Conservation (phyloP, 64 coral and sea anemone genomes). For the Acropora tenuis region DNA sequence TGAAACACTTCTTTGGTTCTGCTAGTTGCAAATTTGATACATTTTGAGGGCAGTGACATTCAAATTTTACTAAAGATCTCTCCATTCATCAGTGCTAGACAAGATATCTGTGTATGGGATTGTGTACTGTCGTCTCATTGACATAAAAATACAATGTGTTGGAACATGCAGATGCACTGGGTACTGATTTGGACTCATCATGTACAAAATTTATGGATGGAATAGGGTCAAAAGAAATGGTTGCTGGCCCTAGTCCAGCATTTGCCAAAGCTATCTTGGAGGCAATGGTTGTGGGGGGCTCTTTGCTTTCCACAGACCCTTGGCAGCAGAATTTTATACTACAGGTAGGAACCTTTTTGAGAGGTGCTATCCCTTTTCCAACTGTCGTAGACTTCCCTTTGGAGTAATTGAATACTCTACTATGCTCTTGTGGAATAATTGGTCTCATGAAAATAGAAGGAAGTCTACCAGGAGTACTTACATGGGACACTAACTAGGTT, state of each 20-base stretch:
- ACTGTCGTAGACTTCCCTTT: conserved; percentile 47
- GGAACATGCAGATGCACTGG: conserved; percentile 31
- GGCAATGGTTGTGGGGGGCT: conserved; percentile 60
- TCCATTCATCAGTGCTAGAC: conserved; percentile 53
- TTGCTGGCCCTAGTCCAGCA: conserved; percentile 51
- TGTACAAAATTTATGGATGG: conserved; percentile 26
- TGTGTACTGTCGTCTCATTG: conserved; percentile 17
- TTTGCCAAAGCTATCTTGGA: conserved; percentile 44
- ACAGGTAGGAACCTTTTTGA: conserved; percentile 69
- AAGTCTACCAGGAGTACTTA: conserved; percentile 40
- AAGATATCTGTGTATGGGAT: conserved; percentile 34
- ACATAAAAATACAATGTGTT: conserved; percentile 45
- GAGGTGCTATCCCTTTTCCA: conserved; percentile 56
- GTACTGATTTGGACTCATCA: conserved; percentile 41
- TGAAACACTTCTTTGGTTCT: too few species aligned
- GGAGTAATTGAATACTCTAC: conserved; percentile 49
- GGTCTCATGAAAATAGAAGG: background rate
- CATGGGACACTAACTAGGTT: conserved; percentile 31
- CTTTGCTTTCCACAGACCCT: conserved; percentile 38
- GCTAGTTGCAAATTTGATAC: too few species aligned
- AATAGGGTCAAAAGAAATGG: conserved; percentile 43
- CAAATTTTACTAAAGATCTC: conserved; percentile 39
- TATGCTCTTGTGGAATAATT: conserved; percentile 53
- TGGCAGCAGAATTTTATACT: conserved; percentile 63
- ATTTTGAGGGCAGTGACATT: conserved; percentile 4